These are phyloP conservation scores for Xanthia togata DNA, from an alignment of 2,888 invertebrate genomes.

Conservation along the genomic window DNA sequence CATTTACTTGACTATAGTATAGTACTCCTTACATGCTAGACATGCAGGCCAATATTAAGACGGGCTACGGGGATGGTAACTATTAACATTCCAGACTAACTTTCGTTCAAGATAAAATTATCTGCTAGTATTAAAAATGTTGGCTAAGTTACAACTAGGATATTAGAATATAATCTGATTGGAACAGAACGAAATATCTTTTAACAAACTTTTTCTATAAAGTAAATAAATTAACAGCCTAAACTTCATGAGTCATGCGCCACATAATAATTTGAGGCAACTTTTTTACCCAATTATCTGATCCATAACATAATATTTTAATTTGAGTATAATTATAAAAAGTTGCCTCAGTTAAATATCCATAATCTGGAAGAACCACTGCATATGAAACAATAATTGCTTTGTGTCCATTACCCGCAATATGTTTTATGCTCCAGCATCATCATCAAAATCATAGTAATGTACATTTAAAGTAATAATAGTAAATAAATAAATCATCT, in stretches of 20 bases:
- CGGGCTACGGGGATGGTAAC: conserved; percentile 54
- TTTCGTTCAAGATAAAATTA: conserved; percentile 38
- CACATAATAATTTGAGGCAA: conserved; percentile 43
- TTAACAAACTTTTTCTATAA: conserved; percentile 2
- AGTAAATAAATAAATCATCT: background rate
- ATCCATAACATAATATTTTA: background rate
- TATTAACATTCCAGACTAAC: conserved; percentile 66
- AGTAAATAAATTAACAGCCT: conserved; percentile 14
- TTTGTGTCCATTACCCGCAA: too few relatives aligned
- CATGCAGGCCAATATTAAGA: conserved; percentile 73
- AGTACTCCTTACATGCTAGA: conserved; percentile 75
- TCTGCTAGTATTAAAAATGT: background rate
- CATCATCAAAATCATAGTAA: background rate
- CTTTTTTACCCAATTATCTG: conserved; percentile 10
- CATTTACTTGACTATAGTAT: conserved; percentile 63
- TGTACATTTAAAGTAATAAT: background rate
- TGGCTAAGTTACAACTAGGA: background rate
- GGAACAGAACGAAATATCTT: background rate
- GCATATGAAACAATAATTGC: background rate
- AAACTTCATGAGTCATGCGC: conserved; percentile 53
- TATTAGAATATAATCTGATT: background rate
- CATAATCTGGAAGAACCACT: conserved; percentile 15
- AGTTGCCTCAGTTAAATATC: conserved; percentile 40
- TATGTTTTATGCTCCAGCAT: too few relatives aligned
- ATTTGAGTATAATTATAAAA: background rate